Evolutionary conservation across 2,113 vertebrate genomes (phyloP).

Genomic region (Muntiacus muntjak): DNA sequence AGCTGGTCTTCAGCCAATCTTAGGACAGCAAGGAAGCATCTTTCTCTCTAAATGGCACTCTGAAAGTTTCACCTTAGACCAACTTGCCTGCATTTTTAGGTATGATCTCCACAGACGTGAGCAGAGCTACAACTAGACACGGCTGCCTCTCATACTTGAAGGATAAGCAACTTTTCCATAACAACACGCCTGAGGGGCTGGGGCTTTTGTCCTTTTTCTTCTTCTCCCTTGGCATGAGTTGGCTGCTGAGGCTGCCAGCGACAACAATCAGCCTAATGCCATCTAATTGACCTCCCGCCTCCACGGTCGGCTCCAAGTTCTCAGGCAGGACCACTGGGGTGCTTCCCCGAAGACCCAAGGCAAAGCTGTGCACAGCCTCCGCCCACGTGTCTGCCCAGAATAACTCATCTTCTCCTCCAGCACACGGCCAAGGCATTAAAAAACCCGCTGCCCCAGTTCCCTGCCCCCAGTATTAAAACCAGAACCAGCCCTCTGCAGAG

Average conservation of each 20-base stretch:
- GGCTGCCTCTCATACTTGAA: background rate
- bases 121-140: background rate
- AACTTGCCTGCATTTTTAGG: background rate
- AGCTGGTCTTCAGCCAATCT: background rate
- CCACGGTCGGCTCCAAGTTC: background rate
- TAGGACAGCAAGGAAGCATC: background rate
- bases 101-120: background rate
- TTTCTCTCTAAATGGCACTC: background rate
- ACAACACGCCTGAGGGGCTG: background rate
- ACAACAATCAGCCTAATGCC: background rate
- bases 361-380: background rate
- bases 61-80: background rate
- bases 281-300: background rate
- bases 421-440: too few relatives aligned
- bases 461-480: background rate
- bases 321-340: background rate
- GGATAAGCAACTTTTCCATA: background rate
- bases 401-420: background rate
- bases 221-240: background rate
- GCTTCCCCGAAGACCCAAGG: background rate
- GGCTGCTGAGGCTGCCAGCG: background rate
- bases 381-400: background rate
- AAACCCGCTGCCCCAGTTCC: background rate
- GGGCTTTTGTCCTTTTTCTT: background rate
- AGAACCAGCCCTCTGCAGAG: background rate